phyloP scores from a whole-genome alignment of 2,113 vertebrate genomes.

The Theristicus caerulescens region DNA sequence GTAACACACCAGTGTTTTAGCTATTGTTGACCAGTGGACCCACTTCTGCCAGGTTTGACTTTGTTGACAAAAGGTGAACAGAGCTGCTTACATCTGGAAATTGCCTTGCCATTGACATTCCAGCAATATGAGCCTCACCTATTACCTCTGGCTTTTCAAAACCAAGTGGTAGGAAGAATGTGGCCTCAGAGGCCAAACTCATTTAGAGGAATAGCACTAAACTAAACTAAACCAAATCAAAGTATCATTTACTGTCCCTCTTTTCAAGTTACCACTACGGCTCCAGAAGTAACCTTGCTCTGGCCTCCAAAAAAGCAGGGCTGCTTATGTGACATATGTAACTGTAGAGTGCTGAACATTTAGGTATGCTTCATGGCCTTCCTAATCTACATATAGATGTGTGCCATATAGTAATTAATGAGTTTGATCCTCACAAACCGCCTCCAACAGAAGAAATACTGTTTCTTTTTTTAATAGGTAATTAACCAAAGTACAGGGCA shows the following conservation, averaged over 20 bases:
- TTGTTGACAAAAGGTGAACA: not conserved
- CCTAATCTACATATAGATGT: not conserved
- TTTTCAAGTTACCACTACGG: not conserved
- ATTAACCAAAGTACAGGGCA: not conserved
- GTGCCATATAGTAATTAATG: not conserved
- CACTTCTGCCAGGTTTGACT: not conserved
- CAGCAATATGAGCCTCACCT: not conserved
- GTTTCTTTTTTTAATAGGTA: not conserved
- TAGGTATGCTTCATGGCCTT: not conserved
- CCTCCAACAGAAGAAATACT: not conserved
- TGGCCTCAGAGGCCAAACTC: not conserved
- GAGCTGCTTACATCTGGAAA: not conserved
- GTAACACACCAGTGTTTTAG: not conserved
- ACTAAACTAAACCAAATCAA: not conserved
- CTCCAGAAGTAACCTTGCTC: not conserved
- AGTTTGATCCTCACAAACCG: not conserved
- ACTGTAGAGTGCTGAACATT: not conserved
- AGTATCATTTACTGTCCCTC: not conserved
- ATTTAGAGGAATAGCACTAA: not conserved
- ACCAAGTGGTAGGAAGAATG: not conserved
- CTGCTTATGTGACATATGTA: rapidly evolving
- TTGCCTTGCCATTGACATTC: not conserved
- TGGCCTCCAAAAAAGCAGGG: not conserved
- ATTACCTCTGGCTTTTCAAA: not conserved
- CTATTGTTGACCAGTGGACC: not conserved